phyloP scores from a whole-genome alignment of 2,797 vertebrate genomes.

The Uromys caudimaculatus region DNA sequence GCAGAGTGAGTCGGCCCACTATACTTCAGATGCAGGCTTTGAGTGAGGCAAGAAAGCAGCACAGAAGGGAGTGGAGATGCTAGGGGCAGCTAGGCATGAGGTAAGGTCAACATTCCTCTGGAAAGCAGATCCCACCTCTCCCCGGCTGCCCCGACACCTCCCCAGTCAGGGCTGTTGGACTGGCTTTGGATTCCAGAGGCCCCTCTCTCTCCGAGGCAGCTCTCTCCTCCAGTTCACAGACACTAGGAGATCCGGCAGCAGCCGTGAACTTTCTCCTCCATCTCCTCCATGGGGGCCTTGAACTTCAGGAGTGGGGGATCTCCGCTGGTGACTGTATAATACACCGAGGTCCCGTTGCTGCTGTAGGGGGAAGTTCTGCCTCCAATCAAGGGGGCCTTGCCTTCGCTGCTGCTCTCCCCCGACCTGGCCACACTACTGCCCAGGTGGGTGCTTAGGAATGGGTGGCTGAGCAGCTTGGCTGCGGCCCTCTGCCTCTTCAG shows the following conservation, averaged over 20 bases:
- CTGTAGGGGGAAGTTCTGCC: conserved; percentile 95
- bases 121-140: conserved; percentile 60
- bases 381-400: conserved; percentile 90
- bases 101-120: conserved; percentile 27
- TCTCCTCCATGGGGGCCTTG: conserved; percentile 96
- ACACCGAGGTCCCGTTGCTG: conserved; percentile 95
- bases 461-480: conserved; percentile 94
- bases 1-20: conserved; percentile 64
- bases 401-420: conserved; percentile 87
- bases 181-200: conserved; percentile 74
- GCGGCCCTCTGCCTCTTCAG: conserved; percentile 96
- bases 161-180: conserved; percentile 25
- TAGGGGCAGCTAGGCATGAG: background rate
- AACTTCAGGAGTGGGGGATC: conserved; percentile 96
- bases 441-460: conserved; percentile 94
- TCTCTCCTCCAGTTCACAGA: conserved; percentile 10
- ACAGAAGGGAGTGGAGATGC: background rate
- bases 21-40: conserved; percentile 68
- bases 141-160: conserved; percentile 12
- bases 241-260: conserved; percentile 97
- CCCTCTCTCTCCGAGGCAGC: conserved; percentile 57
- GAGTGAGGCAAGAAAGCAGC: conserved; percentile 69
- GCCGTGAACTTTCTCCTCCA: conserved; percentile 91
- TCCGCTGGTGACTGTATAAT: conserved; percentile 96
- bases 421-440: conserved; percentile 88